A percentile compares a stretch with the other conserved stretches of the same genome.
Evolutionary conservation across 2,888 invertebrate species (phyloP).

Genomic region (Ennomos quercinarius): DNA sequence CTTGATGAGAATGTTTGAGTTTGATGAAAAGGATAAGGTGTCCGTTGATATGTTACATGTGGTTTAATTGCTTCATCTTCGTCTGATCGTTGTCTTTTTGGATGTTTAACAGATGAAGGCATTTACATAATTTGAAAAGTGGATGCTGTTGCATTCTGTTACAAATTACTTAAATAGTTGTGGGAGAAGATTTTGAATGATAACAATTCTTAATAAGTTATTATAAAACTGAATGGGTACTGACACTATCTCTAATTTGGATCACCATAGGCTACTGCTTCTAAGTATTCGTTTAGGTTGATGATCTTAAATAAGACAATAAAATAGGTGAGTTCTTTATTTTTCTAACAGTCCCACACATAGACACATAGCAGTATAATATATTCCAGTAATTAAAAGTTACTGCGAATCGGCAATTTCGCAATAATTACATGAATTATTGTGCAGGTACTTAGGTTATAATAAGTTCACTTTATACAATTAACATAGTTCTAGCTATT

Average conservation of each 20-base stretch:
- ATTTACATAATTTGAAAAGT: slow-evolving; percentile 14
- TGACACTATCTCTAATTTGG: too few species aligned
- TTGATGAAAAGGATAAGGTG: slow-evolving; percentile 44
- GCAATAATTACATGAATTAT: too few species aligned
- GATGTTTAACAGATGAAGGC: slow-evolving; percentile 16
- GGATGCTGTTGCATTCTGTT: not conserved
- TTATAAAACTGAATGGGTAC: not conserved
- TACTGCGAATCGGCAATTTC: too few species aligned
- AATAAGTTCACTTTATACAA: slow-evolving; percentile 43
- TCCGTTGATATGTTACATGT: slow-evolving; percentile 34
- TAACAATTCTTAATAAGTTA: not conserved
- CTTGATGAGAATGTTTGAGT: slow-evolving; percentile 49
- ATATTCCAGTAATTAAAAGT: too few species aligned
- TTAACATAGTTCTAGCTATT: slow-evolving; percentile 42
- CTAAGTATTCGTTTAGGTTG: too few species aligned
- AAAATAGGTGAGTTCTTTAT: too few species aligned
- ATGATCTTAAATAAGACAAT: too few species aligned
- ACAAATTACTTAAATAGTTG: slow-evolving; percentile 3
- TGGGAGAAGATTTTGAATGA: not conserved
- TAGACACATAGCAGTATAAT: too few species aligned
- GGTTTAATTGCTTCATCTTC: slow-evolving; percentile 27
- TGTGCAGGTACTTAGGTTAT: not conserved
- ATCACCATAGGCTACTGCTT: too few species aligned
- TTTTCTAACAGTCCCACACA: too few species aligned
- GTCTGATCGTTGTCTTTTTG: slow-evolving; percentile 21